phyloP scores from a whole-genome alignment of 92 coral and sea anemone species.

The Phenganax stokvisi region DNA sequence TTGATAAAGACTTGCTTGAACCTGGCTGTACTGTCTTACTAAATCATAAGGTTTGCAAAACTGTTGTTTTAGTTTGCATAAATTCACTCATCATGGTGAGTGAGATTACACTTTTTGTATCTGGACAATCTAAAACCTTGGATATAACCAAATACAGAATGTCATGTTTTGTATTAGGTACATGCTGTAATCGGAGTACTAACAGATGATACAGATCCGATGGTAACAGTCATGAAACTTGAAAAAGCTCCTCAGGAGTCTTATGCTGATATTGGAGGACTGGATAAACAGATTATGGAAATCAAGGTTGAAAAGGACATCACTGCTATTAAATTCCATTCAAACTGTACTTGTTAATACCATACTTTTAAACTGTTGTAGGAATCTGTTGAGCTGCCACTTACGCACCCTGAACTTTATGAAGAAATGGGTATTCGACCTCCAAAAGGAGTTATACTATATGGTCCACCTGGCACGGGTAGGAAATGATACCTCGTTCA shows the following conservation, averaged over 20 bases:
- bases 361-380: conserved; percentile 6
- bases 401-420: conserved; percentile 93
- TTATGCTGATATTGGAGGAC: conserved; percentile 97
- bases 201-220: conserved; percentile 96
- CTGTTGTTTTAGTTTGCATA: background rate
- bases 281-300: conserved; percentile 93
- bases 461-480: conserved; percentile 96
- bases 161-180: conserved; percentile 49
- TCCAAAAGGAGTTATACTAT: conserved; percentile 90
- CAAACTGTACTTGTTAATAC: background rate
- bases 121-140: background rate
- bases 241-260: conserved; percentile 99
- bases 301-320: conserved; percentile 59
- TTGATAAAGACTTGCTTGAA: conserved; percentile 89
- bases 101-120: background rate
- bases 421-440: conserved; percentile 99
- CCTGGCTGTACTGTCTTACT: conserved; percentile 95
- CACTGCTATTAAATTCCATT: background rate
- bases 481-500: background rate
- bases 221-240: conserved; percentile 99
- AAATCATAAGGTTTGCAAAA: conserved; percentile 74
- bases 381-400: conserved; percentile 96
- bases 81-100: background rate
- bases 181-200: conserved; percentile 98
- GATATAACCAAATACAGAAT: background rate